Base-by-base conservation (phyloP, 2,113 vertebrate genomes). In the Arvicanthis niloticus region DNA sequence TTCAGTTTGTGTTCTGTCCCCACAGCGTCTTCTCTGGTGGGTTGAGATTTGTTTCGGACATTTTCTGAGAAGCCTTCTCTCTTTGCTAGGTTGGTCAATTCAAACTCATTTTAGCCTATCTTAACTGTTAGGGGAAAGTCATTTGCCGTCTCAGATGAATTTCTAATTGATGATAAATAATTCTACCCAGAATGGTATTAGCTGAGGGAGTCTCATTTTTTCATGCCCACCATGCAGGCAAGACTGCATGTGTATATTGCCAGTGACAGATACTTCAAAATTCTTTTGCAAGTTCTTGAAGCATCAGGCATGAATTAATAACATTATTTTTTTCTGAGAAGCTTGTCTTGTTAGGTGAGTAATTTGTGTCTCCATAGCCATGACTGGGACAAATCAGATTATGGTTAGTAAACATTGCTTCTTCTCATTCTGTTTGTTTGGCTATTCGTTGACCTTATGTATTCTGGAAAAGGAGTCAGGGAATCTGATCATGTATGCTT, bases 271-370 rank as follows among this genome's bases (percentile, higher is more conserved):
- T 42, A 86, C 72, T 78, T 89, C 26, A 60, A 24, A 68, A 62
- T 45, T 70, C 81, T 88, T 87, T 78, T 56, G 34, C 70, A 94
- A 89, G 84, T 48, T 81, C 70, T 34, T 95, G 40, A 93, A 89
- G 40, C 60, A 93, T 87, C 91, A 89, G 72, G 89, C 53, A 94
- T 89, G 67, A 97, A 86, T 96, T 91, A 96, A 90, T 95, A 90
- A 94, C 82, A 80, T 40, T 75, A 24, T 87, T 29, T 91, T 29
- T 91, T 80, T 75, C 62, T 67, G 24, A 12, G 65, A 95, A 90
- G 78, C 11, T 62, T 34, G 62, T 87, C 34, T 94, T 60, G 13
- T 72, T n/a, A 90, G 29, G 65, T 29, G 13, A 89, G 81, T 77
- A n/a, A 81, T 86, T 88, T 12, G 45, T 70, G 65, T 62, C 19